A percentile compares a stretch with the other conserved stretches of the same genome.
These are phyloP conservation scores for Laodelphax striatellus DNA, from an alignment of 1,140 invertebrate genomes.

Conservation along the genomic window DNA sequence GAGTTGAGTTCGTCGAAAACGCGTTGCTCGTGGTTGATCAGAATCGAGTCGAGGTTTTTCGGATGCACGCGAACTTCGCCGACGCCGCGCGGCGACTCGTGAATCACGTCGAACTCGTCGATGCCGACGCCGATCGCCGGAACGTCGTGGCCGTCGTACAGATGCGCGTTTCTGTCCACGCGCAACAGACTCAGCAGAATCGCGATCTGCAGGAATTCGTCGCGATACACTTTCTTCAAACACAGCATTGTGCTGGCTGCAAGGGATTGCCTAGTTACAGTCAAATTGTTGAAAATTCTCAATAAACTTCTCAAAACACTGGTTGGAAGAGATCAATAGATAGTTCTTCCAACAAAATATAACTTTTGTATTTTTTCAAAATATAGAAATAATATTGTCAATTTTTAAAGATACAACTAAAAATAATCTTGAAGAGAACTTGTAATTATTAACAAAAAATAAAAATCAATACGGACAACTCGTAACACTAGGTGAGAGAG, in stretches of 20 bases:
- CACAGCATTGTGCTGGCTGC: slow-evolving; percentile 43
- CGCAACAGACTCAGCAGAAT: slow-evolving; percentile 63
- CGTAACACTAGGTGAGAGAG: no score
- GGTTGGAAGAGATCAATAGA: no score
- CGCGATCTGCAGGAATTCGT: slow-evolving; percentile 67
- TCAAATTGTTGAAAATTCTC: no score
- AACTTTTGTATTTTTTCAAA: no score
- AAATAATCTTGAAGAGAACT: no score
- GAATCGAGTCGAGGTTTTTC: slow-evolving; percentile 58
- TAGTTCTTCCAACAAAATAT: no score
- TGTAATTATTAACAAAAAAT: no score
- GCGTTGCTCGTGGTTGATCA: slow-evolving; percentile 50
- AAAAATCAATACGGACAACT: no score
- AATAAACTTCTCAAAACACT: no score
- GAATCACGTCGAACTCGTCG: slow-evolving; percentile 37
- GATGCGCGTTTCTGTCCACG: slow-evolving; percentile 54
- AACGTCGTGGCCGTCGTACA: slow-evolving; percentile 38
- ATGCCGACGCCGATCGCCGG: slow-evolving; percentile 39
- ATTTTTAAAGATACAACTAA: no score
- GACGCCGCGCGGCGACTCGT: slow-evolving; percentile 37
- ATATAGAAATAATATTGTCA: no score
- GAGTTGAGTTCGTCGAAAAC: slow-evolving; percentile 67
- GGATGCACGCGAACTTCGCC: slow-evolving; percentile 51
- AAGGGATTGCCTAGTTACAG: no score
- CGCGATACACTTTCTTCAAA: slow-evolving; percentile 61